phyloP scores from a whole-genome alignment of 2,113 vertebrate species.

The Megatriorchis doriae region DNA sequence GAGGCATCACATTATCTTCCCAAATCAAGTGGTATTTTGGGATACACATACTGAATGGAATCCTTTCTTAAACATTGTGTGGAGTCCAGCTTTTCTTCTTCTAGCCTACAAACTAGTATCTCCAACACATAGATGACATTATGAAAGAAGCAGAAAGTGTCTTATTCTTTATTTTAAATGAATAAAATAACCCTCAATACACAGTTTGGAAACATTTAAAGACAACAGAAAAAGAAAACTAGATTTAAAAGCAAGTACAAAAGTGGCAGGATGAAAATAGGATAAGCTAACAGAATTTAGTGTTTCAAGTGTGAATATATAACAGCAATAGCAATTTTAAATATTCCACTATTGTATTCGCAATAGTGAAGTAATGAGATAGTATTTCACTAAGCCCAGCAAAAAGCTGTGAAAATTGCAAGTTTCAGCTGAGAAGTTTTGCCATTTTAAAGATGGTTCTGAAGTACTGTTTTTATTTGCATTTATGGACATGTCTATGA shows the following conservation, averaged over 20 bases:
- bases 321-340: slow-evolving; percentile 20
- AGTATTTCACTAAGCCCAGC: background rate
- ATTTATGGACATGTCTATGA: background rate
- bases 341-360: background rate
- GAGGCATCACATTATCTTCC: background rate
- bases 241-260: slow-evolving; percentile 35
- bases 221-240: background rate
- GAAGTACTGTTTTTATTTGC: background rate
- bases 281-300: slow-evolving; percentile 53
- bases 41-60: background rate
- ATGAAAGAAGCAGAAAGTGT: background rate
- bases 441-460: background rate
- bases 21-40: background rate
- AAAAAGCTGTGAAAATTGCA: slow-evolving; percentile 17
- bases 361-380: background rate
- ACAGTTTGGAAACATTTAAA: slow-evolving; percentile 12
- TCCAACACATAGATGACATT: background rate
- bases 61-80: background rate
- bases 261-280: background rate
- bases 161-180: slow-evolving; percentile 66
- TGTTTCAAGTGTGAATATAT: slow-evolving; percentile 54
- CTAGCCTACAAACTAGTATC: background rate
- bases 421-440: slow-evolving; percentile 10
- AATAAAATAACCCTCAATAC: slow-evolving; percentile 69
- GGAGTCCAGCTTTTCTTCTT: background rate